phyloP scores from a whole-genome alignment of 1,140 invertebrate species.

The Lanistes nyassanus region DNA sequence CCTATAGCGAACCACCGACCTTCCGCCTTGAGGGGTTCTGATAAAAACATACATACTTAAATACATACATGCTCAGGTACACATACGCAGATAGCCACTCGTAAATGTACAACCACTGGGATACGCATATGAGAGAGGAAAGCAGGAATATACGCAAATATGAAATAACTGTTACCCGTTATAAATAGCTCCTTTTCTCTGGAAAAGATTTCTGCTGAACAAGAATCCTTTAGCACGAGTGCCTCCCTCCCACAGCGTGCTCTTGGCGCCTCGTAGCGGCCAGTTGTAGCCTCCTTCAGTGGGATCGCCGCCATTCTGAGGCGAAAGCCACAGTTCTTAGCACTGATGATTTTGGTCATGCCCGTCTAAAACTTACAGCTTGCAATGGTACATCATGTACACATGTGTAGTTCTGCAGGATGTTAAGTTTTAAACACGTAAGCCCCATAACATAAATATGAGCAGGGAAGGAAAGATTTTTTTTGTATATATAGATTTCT shows the following conservation, averaged over 20 bases:
- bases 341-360: no score
- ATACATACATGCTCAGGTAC: not conserved
- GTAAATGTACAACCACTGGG: not conserved
- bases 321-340: no score
- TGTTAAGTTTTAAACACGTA: not conserved
- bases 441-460: not conserved
- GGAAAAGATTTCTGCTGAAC: slow-evolving; percentile 28
- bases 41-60: not conserved
- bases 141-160: no score
- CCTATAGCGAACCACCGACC: no score
- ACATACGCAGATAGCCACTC: not conserved
- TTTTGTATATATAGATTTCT: not conserved
- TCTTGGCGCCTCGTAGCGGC: slow-evolving; percentile 66
- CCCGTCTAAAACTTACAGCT: no score
- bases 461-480: not conserved
- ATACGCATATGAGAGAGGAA: not conserved
- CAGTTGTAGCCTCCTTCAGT: slow-evolving; percentile 62
- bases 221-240: slow-evolving; percentile 37
- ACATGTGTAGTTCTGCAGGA: no score
- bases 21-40: no score
- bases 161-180: no score
- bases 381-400: not conserved
- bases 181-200: slow-evolving; percentile 12
- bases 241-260: slow-evolving; percentile 68
- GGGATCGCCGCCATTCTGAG: slow-evolving; percentile 57